phyloP scores from a whole-genome alignment of 2,888 invertebrate species.

The Drosophila pseudotakahashii region DNA sequence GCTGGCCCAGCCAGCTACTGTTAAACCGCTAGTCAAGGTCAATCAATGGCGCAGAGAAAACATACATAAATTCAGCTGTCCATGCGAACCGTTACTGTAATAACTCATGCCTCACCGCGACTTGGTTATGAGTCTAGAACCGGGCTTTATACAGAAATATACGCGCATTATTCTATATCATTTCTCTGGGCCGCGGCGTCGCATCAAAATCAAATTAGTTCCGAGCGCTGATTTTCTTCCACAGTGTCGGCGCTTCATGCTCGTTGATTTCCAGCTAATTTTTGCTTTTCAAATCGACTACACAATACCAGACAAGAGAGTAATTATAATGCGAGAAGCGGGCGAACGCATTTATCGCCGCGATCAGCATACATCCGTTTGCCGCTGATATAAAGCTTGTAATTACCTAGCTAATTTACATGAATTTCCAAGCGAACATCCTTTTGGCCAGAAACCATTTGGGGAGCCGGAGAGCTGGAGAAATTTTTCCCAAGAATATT shows the following conservation, averaged over 20 bases:
- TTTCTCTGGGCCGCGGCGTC: constrained; percentile 58
- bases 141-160: constrained; percentile 22
- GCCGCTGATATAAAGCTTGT: constrained; percentile 49
- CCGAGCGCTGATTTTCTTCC: constrained; percentile 74
- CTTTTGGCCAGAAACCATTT: constrained; percentile 41
- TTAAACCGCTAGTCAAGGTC: constrained; percentile 45
- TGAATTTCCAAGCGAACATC: constrained; percentile 63
- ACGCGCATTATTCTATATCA: constrained; percentile 65
- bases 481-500: constrained; percentile 65
- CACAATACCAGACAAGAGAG: constrained; percentile 51
- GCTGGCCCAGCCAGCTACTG: too few relatives aligned
- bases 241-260: constrained; percentile 68
- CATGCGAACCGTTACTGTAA: constrained; percentile 66
- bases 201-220: constrained; percentile 79
- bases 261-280: constrained; percentile 76
- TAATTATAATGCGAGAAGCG: constrained; percentile 74
- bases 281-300: constrained; percentile 59
- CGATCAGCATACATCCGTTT: constrained; percentile 74
- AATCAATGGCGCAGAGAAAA: constrained; percentile 28
- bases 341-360: constrained; percentile 69
- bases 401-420: constrained; percentile 73
- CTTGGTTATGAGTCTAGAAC: constrained; percentile 49
- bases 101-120: constrained; percentile 61
- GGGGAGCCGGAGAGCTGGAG: constrained; percentile 6
- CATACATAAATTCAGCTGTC: constrained; percentile 47